Percentiles rank a stretch among this genome's conserved stretches.
phyloP scores from a whole-genome alignment of 2,113 vertebrate species.

The Gila orcuttii region DNA sequence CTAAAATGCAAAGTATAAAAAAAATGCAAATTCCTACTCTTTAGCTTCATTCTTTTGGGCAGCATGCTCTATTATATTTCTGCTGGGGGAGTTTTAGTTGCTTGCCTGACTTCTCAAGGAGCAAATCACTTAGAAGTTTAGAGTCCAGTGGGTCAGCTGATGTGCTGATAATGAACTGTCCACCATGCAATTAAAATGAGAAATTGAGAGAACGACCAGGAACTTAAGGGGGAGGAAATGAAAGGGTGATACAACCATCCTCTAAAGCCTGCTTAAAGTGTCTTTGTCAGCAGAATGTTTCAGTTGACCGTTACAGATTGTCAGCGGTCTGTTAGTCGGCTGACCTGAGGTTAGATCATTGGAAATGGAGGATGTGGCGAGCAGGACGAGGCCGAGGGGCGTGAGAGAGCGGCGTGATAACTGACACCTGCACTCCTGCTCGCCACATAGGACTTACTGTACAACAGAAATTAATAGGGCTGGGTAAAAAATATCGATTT shows the following conservation, averaged over 20 bases:
- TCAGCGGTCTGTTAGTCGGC: conserved; percentile 2
- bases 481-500: too few species aligned
- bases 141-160: conserved; percentile 71
- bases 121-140: conserved; percentile 68
- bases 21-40: not conserved
- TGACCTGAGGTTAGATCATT: not conserved
- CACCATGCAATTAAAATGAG: conserved; percentile 76
- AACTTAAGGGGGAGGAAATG: conserved; percentile 19
- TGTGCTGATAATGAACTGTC: conserved; percentile 76
- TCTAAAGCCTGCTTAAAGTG: conserved; percentile 49
- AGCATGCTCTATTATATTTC: not conserved
- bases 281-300: conserved; percentile 37
- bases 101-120: conserved; percentile 53
- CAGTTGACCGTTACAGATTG: conserved; percentile 18
- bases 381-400: too few species aligned
- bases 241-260: conserved; percentile 41
- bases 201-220: conserved; percentile 58
- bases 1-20: not conserved
- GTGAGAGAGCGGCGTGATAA: too few species aligned
- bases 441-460: too few species aligned
- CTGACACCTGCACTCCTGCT: too few species aligned
- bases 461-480: too few species aligned
- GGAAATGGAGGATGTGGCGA: not conserved
- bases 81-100: conserved; percentile 33
- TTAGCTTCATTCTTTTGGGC: not conserved